A percentile compares a stretch with the other conserved stretches of the same genome.
These are phyloP conservation scores for Thaleichthys pacificus DNA, from an alignment of 2,797 vertebrate species.

Conservation along the genomic window DNA sequence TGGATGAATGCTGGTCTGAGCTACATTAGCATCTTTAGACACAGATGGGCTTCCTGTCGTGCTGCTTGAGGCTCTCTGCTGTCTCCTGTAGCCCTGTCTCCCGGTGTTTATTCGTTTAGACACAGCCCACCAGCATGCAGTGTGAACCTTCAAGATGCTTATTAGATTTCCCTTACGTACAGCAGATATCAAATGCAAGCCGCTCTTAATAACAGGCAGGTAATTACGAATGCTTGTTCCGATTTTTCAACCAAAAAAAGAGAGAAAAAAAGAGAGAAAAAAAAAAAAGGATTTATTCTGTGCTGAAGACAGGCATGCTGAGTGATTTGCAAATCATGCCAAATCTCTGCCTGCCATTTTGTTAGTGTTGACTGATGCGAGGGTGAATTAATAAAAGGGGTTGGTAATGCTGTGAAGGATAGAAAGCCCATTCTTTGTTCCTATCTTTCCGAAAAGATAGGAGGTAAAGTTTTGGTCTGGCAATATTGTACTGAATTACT, in stretches of 20 bases:
- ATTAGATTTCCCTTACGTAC: constrained; percentile 38
- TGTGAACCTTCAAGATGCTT: constrained; percentile 23
- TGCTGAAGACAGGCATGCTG: constrained; percentile 35
- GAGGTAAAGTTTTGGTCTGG: constrained; percentile 29
- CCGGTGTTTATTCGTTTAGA: constrained; percentile 44
- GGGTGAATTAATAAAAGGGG: constrained; percentile 33
- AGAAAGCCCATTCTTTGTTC: constrained; percentile 46
- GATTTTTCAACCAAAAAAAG: constrained; percentile 21
- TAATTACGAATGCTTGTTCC: constrained; percentile 50
- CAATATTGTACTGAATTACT: constrained; percentile 40
- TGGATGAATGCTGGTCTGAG: not conserved
- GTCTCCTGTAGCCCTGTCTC: constrained; percentile 18
- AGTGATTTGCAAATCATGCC: constrained; percentile 34
- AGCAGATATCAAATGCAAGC: constrained; percentile 45
- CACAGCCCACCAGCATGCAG: constrained; percentile 14
- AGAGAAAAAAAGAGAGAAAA: not conserved
- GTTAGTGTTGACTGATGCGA: constrained; percentile 36
- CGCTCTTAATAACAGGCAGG: constrained; percentile 51
- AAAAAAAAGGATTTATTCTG: constrained; percentile 26
- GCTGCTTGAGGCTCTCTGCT: constrained; percentile 40
- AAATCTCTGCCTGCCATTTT: constrained; percentile 34
- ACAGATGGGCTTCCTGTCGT: constrained; percentile 32
- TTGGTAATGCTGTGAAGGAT: not conserved
- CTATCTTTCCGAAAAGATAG: constrained; percentile 16
- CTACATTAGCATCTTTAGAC: constrained; percentile 39